phyloP scores from a whole-genome alignment of 1,140 invertebrate species.

The Matsumurasca onukii region DNA sequence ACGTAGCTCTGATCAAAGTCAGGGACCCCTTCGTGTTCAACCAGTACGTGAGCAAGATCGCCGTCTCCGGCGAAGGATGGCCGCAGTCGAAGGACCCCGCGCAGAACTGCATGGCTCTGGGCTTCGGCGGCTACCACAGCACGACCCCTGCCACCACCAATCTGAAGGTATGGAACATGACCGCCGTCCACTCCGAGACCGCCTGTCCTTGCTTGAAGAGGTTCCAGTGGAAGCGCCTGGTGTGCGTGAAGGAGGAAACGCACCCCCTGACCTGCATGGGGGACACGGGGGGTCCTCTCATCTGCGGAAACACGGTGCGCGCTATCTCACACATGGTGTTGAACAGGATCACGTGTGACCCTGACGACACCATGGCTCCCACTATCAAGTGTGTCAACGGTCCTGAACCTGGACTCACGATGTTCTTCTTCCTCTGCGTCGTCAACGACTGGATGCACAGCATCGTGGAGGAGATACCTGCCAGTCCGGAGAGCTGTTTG shows the following conservation, averaged over 20 bases:
- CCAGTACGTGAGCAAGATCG: constrained; percentile 2
- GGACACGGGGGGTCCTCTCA: constrained; percentile 3
- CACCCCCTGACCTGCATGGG: not conserved
- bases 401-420: not conserved
- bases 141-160: not conserved
- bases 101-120: not conserved
- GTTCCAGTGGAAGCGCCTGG: constrained; percentile 4
- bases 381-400: not conserved
- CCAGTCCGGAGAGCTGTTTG: not conserved
- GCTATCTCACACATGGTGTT: constrained; percentile 10
- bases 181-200: not conserved
- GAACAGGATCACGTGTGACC: not conserved
- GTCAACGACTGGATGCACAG: constrained; percentile 1
- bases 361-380: not conserved
- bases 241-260: not conserved
- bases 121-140: constrained; percentile 11
- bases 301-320: not conserved
- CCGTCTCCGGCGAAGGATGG: not conserved
- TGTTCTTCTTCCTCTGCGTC: constrained; percentile 1
- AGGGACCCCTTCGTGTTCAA: not conserved
- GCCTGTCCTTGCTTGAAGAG: constrained; percentile 8
- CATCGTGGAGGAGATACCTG: not conserved
- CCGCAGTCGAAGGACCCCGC: not conserved
- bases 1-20: constrained; percentile 2
- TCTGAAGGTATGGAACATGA: not conserved